Conservation (phyloP, 1,140 invertebrate genomes). For the Liolophura sinensis region DNA sequence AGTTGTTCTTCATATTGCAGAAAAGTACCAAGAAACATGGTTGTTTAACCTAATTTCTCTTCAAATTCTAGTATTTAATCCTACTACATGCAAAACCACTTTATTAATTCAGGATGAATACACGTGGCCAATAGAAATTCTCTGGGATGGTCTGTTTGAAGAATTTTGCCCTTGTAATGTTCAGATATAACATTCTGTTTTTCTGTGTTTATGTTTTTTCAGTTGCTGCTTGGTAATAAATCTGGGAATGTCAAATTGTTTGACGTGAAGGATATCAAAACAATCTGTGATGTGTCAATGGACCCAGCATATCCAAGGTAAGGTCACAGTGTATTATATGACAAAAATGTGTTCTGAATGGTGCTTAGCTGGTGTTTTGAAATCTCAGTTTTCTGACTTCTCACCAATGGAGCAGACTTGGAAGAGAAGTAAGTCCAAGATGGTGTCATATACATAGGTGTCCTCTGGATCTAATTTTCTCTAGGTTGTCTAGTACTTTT, state of each 20-base stretch:
- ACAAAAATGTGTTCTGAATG: no score
- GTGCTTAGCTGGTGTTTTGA: no score
- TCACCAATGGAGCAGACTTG: no score
- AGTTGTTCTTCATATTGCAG: background rate
- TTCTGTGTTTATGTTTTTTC: conserved; percentile 13
- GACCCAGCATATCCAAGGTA: conserved; percentile 50
- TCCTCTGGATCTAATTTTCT: no score
- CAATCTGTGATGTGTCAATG: conserved; percentile 64
- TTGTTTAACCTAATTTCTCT: background rate
- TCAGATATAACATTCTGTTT: background rate
- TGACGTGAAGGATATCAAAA: conserved; percentile 70
- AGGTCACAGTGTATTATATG: background rate
- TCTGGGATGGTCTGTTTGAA: no score
- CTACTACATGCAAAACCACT: no score
- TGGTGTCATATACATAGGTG: no score
- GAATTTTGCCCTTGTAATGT: no score
- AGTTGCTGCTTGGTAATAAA: conserved; percentile 68
- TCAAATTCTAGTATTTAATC: background rate
- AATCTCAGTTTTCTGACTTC: no score
- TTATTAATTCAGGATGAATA: background rate
- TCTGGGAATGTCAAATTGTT: conserved; percentile 67
- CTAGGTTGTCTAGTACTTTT: no score
- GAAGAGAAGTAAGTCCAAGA: no score
- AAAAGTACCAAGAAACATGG: background rate
- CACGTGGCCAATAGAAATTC: background rate